A percentile compares a stretch with the other conserved stretches of the same genome.
Conservation (phyloP, 2,888 invertebrate species). For the Drosophila mercatorum region DNA sequence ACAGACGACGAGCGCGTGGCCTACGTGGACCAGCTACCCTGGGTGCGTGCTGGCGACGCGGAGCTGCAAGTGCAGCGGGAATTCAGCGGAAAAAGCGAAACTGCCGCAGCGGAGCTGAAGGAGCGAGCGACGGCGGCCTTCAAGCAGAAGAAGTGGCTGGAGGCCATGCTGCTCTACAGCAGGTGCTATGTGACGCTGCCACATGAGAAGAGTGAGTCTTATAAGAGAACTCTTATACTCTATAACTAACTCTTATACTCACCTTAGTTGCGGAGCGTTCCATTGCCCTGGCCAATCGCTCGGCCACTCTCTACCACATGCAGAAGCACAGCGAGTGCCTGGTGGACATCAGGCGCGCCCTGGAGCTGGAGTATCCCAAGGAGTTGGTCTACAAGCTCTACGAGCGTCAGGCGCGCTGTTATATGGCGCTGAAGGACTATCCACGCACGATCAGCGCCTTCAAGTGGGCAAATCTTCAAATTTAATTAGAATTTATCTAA, state of each 20-base stretch:
- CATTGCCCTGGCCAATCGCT: constrained; percentile 91
- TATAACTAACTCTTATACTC: background rate
- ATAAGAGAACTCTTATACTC: background rate
- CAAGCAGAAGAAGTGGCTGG: constrained; percentile 88
- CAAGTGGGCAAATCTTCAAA: constrained; percentile 71
- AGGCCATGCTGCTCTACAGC: constrained; percentile 89
- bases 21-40: constrained; percentile 86
- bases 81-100: constrained; percentile 86
- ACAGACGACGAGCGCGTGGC: constrained; percentile 88
- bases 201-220: constrained; percentile 87
- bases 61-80: constrained; percentile 86
- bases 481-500: rapidly evolving
- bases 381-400: constrained; percentile 91
- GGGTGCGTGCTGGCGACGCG: constrained; percentile 85
- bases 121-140: constrained; percentile 90
- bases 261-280: constrained; percentile 87
- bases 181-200: constrained; percentile 89
- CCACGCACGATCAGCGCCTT: constrained; percentile 88
- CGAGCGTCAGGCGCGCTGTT: constrained; percentile 90
- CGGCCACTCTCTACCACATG: constrained; percentile 91
- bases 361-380: constrained; percentile 88
- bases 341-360: constrained; percentile 89
- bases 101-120: constrained; percentile 88
- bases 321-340: constrained; percentile 88
- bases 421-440: constrained; percentile 88